Evolutionary conservation across 2,797 vertebrate species (phyloP).

Genomic region (Scolopax bukidnonensis): DNA sequence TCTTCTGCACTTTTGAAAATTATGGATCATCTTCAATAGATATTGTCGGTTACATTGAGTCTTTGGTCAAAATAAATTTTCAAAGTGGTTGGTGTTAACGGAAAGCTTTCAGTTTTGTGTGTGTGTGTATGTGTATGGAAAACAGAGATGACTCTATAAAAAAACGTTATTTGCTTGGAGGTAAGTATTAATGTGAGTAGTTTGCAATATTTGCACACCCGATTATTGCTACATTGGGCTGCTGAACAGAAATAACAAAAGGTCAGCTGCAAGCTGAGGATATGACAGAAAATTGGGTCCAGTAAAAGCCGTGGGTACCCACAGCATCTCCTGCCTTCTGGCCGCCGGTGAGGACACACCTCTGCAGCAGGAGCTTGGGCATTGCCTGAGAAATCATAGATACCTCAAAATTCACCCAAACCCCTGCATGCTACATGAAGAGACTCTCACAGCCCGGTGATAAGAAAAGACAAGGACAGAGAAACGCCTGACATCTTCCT

Average conservation of each 20-base stretch:
- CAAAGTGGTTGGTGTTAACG: background rate
- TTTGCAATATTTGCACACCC: background rate
- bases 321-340: background rate
- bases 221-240: background rate
- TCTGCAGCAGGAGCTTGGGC: background rate
- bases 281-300: background rate
- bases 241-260: background rate
- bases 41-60: background rate
- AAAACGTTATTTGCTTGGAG: background rate
- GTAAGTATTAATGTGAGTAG: background rate
- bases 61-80: background rate
- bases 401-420: background rate
- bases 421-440: background rate
- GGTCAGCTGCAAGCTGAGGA: background rate
- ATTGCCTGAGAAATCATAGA: background rate
- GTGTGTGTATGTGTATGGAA: accelerated
- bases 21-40: background rate
- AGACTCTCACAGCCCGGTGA: background rate
- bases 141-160: background rate
- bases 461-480: background rate
- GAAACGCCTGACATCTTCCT: background rate
- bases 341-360: accelerated
- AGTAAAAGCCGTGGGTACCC: accelerated
- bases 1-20: background rate
- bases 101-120: background rate